phyloP scores from a whole-genome alignment of 2,888 invertebrate genomes.

The Spatulosminthurus flaviceps region DNA sequence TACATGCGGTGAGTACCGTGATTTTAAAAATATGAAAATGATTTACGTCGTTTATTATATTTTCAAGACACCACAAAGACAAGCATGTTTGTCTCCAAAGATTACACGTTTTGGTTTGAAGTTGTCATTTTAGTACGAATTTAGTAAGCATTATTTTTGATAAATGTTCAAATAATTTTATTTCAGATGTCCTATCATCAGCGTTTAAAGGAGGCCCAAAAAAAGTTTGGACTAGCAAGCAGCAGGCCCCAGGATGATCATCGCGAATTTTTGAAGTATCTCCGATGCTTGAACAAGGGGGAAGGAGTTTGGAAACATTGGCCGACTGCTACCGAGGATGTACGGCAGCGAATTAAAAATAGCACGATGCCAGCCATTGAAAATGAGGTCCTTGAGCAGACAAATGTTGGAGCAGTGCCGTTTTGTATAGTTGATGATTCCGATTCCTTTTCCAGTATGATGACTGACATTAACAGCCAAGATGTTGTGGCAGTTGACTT shows the following conservation, averaged over 20 bases:
- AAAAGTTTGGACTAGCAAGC: neutral
- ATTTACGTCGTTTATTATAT: too few species aligned
- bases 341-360: neutral
- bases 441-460: neutral
- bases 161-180: too few species aligned
- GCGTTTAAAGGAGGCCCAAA: neutral
- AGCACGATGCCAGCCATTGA: neutral
- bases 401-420: neutral
- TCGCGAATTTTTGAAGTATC: neutral
- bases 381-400: neutral
- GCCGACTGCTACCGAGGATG: neutral
- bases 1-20: too few species aligned
- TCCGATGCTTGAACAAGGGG: neutral
- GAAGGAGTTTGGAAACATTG: neutral
- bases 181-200: neutral
- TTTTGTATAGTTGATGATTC: neutral
- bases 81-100: too few species aligned
- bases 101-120: too few species aligned
- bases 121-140: too few species aligned
- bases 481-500: neutral
- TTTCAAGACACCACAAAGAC: too few species aligned
- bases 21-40: too few species aligned
- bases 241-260: neutral
- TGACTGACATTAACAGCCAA: neutral
- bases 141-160: too few species aligned